Evolutionary conservation across 1,140 invertebrate species (phyloP).

Genomic region (Archegozetes longisetosus): DNA sequence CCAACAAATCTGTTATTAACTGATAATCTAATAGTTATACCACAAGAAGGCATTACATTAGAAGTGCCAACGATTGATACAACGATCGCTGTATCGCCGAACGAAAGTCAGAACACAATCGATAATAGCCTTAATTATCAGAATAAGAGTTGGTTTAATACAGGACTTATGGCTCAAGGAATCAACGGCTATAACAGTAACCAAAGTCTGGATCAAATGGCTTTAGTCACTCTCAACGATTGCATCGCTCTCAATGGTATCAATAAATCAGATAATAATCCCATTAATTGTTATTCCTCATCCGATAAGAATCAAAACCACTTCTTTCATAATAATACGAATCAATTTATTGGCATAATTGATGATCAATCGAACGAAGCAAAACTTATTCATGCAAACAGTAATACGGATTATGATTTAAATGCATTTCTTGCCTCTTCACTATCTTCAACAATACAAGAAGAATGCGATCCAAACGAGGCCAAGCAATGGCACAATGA

Average conservation of each 20-base stretch:
- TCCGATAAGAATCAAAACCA: neutral
- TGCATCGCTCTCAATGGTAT: neutral
- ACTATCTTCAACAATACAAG: neutral
- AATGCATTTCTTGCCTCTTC: slow-evolving; percentile 1
- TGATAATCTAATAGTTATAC: neutral
- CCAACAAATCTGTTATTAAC: slow-evolving; percentile 9
- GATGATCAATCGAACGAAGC: neutral
- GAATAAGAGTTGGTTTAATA: neutral
- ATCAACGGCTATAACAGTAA: neutral
- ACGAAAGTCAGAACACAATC: neutral
- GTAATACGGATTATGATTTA: slow-evolving; percentile 3
- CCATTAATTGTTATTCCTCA: too few relatives aligned
- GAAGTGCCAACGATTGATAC: neutral
- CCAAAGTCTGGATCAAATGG: slow-evolving; percentile 3
- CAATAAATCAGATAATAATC: too few relatives aligned
- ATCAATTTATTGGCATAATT: slow-evolving; percentile 14
- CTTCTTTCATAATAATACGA: slow-evolving; percentile 2
- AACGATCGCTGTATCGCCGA: neutral
- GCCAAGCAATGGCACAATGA: slow-evolving; percentile 12
- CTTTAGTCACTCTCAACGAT: neutral
- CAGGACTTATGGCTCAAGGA: neutral
- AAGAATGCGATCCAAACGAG: slow-evolving; percentile 4
- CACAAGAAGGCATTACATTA: neutral
- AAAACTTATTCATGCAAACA: neutral
- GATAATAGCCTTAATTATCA: neutral